These are phyloP conservation scores for Cyprinus carpio DNA, from an alignment of 2,113 vertebrate genomes.

Conservation along the genomic window DNA sequence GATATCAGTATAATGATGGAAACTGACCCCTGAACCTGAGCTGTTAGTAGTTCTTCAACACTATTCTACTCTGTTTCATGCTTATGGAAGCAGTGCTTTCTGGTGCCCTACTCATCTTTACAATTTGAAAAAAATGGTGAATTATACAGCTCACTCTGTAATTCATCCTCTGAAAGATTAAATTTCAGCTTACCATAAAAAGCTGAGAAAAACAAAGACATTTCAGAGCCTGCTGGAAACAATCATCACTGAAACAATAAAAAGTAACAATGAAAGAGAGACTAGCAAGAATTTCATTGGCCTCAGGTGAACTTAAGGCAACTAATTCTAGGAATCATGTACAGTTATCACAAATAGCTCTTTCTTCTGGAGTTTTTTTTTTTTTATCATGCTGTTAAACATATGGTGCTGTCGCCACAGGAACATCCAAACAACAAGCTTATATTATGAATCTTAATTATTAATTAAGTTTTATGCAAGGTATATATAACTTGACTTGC, in stretches of 20 bases:
- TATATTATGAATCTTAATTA: neutral
- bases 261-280: neutral
- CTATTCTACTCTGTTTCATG: neutral
- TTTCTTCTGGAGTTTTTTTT: too few relatives aligned
- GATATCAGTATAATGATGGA: constrained; percentile 13
- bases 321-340: neutral
- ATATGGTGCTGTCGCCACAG: neutral
- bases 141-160: constrained; percentile 12
- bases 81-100: constrained; percentile 1
- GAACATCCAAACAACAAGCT: neutral
- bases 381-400: neutral
- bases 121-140: neutral
- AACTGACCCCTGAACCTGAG: constrained; percentile 32
- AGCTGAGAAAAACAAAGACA: neutral
- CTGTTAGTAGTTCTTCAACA: constrained; percentile 14
- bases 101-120: neutral
- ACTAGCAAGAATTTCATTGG: neutral
- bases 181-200: constrained; percentile 16
- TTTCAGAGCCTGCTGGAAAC: neutral
- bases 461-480: neutral
- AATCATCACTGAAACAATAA: neutral
- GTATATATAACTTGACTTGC: neutral
- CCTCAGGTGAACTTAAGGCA: neutral
- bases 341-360: neutral
- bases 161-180: constrained; percentile 13